Percentiles rank a stretch among this genome's conserved stretches.
Conservation (phyloP, 1,140 invertebrate genomes). For the Diabrotica virgifera region DNA sequence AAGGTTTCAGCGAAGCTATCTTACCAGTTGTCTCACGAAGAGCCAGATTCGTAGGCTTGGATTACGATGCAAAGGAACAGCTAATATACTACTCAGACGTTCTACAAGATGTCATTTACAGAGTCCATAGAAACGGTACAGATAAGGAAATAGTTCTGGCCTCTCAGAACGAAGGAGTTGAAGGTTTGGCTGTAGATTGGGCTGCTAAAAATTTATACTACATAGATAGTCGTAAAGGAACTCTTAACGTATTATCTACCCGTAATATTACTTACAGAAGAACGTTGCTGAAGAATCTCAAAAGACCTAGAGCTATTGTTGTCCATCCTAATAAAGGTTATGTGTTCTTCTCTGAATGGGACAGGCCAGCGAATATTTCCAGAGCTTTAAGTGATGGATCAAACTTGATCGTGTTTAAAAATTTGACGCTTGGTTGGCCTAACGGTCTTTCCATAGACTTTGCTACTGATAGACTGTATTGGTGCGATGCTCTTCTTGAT, state of each 20-base stretch:
- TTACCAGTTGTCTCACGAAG: constrained; percentile 83
- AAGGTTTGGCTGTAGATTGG: constrained; percentile 97
- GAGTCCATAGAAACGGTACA: constrained; percentile 85
- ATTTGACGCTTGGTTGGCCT: constrained; percentile 92
- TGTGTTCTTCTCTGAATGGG: constrained; percentile 96
- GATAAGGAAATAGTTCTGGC: constrained; percentile 88
- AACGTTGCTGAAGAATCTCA: constrained; percentile 83
- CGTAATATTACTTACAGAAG: constrained; percentile 79
- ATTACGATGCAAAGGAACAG: constrained; percentile 89
- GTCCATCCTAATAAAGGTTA: constrained; percentile 93
- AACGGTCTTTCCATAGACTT: constrained; percentile 95
- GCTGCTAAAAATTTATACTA: constrained; percentile 96
- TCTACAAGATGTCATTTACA: constrained; percentile 93
- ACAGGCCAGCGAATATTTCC: constrained; percentile 93
- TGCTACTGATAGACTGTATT: constrained; percentile 80
- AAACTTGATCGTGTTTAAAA: constrained; percentile 83
- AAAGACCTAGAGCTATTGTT: constrained; percentile 90
- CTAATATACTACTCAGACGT: constrained; percentile 97
- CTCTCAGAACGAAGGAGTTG: constrained; percentile 95
- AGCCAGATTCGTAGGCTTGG: constrained; percentile 94
- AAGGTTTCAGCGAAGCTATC: constrained; percentile 93
- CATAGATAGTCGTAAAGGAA: constrained; percentile 94
- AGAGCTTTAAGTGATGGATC: constrained; percentile 85
- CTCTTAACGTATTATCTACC: constrained; percentile 89
- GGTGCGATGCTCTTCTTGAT: constrained; percentile 93